Base-by-base conservation (phyloP, 1,140 invertebrate species). In the Pantala flavescens region DNA sequence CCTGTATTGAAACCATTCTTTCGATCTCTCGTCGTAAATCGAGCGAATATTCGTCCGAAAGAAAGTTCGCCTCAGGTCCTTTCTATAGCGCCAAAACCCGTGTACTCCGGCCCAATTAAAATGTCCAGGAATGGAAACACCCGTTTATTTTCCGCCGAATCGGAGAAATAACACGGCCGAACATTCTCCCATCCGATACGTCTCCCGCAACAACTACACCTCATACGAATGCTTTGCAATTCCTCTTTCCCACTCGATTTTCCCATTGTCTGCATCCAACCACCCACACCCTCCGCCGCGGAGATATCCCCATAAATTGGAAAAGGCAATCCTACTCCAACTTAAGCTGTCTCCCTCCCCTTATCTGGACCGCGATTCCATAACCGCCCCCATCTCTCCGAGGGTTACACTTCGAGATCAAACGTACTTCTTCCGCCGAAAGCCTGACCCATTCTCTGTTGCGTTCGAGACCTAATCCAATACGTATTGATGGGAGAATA, bases 181-280 rank as follows among this genome's bases (percentile, higher is more conserved):
- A 63, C 49, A 63, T 63, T 63, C n/a, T 16, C 49, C 49, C 49
- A 19, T 63, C 49, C 49, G n/a, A 63, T 63, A 63, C n/a, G n/a
- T 16, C 49, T 63, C 49, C 49, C 49, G 5, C n/a, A 63, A 63
- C 49, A 63, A 63, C 49, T 63, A 63, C n/a, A 63, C 49, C 49
- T 63, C 49, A 63, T 63, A 16, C 49, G 49, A 63, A 63, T 63
- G n/a, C 49, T 63, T 63, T 63, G 49, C 49, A 63, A 63, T 63
- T 12, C 12, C 49, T 63, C 49, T 63, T 63, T 12, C 49, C 16
- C 49, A 7, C 49, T 21, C 49, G 12, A 63, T 63, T 63, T 21
- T 21, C 49, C 49, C n/a, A 63, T 63, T 63, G 49, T 63, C 49
- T 63, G 49, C 1, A 63, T 36, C 14, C 14, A 7, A 3, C 49